Conservation (phyloP, 2,113 vertebrate genomes). For the Ptyas mucosa region DNA sequence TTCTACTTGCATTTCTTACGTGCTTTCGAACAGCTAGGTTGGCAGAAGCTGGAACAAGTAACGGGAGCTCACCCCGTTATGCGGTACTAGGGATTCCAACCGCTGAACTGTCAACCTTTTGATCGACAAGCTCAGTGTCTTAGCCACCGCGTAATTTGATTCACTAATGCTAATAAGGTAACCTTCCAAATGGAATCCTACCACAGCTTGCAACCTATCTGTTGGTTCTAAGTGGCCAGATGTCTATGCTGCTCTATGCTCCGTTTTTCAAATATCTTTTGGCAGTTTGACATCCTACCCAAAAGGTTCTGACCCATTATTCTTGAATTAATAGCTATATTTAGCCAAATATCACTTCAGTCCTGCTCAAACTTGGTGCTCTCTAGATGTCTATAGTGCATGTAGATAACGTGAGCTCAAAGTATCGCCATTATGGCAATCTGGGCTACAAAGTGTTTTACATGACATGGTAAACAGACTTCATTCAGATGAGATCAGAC, state of each 20-base stretch:
- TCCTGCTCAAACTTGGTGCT: background rate
- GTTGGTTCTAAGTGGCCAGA: constrained; percentile 2
- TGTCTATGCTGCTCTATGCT: background rate
- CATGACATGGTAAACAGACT: background rate
- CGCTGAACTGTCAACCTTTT: too few species aligned
- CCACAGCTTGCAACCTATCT: background rate
- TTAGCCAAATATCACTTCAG: background rate
- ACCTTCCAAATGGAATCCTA: background rate
- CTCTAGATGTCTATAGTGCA: background rate
- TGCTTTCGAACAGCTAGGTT: too few species aligned
- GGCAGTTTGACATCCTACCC: background rate
- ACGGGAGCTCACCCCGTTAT: too few species aligned
- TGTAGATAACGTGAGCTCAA: background rate
- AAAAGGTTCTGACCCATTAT: background rate
- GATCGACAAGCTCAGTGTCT: too few species aligned
- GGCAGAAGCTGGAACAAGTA: too few species aligned
- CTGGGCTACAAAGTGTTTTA: background rate
- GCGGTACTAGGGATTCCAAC: too few species aligned
- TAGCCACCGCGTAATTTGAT: background rate
- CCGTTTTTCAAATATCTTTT: background rate
- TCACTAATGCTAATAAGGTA: background rate
- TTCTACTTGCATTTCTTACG: too few species aligned
- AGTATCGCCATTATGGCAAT: background rate
- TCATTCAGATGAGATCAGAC: background rate
- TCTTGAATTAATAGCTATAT: background rate